phyloP scores from a whole-genome alignment of 2,113 vertebrate species.

The Isichthys henryi region DNA sequence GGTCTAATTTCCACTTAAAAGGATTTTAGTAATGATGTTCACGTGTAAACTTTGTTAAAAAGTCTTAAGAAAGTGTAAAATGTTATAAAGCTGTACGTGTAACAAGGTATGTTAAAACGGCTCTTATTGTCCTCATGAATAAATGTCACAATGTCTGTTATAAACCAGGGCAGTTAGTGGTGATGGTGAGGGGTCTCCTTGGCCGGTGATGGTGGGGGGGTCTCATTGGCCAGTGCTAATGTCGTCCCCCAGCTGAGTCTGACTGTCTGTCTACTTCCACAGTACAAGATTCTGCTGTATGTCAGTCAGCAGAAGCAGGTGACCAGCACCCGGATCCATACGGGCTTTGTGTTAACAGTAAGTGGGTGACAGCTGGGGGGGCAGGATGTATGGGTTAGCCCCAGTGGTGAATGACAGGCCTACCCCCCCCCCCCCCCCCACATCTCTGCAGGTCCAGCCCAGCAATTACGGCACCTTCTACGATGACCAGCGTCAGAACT shows the following conservation, averaged over 20 bases:
- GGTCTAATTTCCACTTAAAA: neutral
- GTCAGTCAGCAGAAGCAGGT: conserved; percentile 86
- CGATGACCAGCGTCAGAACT: conserved; percentile 92
- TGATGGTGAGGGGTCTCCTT: too few species aligned
- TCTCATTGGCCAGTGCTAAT: neutral
- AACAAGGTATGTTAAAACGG: neutral
- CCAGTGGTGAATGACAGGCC: neutral
- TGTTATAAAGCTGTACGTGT: neutral
- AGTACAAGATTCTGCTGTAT: conserved; percentile 94
- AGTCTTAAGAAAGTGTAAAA: neutral
- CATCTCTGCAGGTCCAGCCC: conserved; percentile 67
- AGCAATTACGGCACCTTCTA: conserved; percentile 92
- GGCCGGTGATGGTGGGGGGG: too few species aligned
- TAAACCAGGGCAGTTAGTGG: neutral
- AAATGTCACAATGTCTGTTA: neutral
- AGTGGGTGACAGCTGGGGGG: too few species aligned
- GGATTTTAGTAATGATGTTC: neutral
- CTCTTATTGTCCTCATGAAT: neutral
- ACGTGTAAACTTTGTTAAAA: neutral
- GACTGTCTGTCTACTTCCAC: conserved; percentile 25
- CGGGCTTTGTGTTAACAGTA: conserved; percentile 79
- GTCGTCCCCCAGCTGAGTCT: neutral
- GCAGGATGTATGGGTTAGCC: neutral
- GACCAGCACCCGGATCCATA: conserved; percentile 71
- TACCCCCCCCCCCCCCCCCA: neutral